These are phyloP conservation scores for Spodoptera littoralis DNA, from an alignment of 2,888 invertebrate species.

Conservation along the genomic window DNA sequence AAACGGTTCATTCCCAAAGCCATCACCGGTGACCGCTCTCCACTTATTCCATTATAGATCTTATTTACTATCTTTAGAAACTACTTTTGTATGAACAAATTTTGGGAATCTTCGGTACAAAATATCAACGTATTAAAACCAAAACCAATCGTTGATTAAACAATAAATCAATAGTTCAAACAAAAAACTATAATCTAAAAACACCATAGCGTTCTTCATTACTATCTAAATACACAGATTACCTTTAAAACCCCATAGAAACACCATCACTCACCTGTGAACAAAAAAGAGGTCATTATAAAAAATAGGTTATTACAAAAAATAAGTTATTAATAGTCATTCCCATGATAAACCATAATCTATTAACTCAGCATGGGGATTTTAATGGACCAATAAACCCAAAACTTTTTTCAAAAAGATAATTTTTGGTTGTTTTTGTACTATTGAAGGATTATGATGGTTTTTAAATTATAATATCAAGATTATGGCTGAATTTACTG, in stretches of 20 bases:
- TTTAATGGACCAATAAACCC: constrained; percentile 47
- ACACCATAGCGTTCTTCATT: constrained; percentile 23
- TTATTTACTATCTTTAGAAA: no score
- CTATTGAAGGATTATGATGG: constrained; percentile 15
- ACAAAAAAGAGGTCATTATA: constrained; percentile 48
- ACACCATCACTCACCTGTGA: constrained; percentile 66
- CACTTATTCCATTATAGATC: no score
- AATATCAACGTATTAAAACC: neutral
- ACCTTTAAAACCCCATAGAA: constrained; percentile 46
- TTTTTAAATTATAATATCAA: neutral
- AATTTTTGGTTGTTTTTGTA: constrained; percentile 10
- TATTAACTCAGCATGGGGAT: constrained; percentile 50
- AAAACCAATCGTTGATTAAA: constrained; percentile 14
- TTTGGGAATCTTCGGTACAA: no score
- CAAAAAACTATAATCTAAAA: constrained; percentile 10
- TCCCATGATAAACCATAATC: constrained; percentile 46
- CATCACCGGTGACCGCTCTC: no score
- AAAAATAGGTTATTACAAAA: constrained; percentile 15
- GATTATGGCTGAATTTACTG: neutral
- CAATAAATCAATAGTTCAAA: constrained; percentile 31
- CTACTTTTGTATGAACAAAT: no score
- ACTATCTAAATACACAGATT: constrained; percentile 27
- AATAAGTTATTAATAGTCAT: constrained; percentile 58
- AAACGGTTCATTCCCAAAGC: no score
- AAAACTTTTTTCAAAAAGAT: constrained; percentile 23